Conservation (phyloP, 2,888 invertebrate genomes). For the Eupithecia subumbrata region DNA sequence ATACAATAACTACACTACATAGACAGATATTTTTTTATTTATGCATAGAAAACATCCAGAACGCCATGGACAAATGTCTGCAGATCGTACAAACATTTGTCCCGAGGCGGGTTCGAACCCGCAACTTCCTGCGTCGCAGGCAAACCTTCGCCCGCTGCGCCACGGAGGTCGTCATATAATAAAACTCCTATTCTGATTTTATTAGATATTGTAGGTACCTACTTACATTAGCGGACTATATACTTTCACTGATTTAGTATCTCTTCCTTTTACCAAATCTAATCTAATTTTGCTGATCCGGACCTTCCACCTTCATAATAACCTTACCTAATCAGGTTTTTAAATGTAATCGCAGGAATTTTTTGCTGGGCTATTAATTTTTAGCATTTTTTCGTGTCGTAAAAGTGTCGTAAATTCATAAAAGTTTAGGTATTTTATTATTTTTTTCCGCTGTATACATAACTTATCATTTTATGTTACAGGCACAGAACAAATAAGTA, state of each 20-base stretch:
- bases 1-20: no score
- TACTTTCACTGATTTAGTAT: not conserved
- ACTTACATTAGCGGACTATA: not conserved
- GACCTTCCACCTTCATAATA: not conserved
- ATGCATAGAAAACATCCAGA: no score
- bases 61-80: no score
- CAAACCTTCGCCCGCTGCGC: no score
- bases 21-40: no score
- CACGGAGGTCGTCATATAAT: no score
- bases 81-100: no score
- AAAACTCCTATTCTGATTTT: no score
- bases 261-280: not conserved
- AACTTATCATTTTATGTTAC: not conserved
- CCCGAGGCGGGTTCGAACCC: no score
- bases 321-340: not conserved
- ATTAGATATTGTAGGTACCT: no score
- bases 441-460: not conserved
- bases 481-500: not conserved
- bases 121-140: no score
- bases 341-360: not conserved
- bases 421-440: not conserved
- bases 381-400: not conserved
- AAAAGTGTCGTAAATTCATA: not conserved
- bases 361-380: not conserved
- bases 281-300: not conserved